Evolutionary conservation across 2,888 invertebrate species (phyloP), one percentile per base, ranked within the genome.

Genomic region (Nymphalis urticae): DNA sequence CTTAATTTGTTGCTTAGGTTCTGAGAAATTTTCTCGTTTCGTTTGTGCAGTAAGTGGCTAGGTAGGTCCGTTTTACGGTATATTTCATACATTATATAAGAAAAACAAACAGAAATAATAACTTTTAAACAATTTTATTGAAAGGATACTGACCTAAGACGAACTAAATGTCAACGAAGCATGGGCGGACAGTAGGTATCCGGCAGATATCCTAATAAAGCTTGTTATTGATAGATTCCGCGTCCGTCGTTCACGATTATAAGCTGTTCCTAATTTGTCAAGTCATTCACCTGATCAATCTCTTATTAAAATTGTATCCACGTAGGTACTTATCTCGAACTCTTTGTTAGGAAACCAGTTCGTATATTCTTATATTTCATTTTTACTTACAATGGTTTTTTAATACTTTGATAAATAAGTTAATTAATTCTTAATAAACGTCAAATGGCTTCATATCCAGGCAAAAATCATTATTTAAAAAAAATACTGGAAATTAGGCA

Each of bases 231-330:
- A 73, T 69, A 66, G 69, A 70, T 69, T 62, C 68, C 67, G 74
- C 74, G 81, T 77, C 82, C 80, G 79, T 80, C 81, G 69, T 72
- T 62, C 61, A 81, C 77, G 74, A 79, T 75, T 77, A 75, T 78
- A 76, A 78, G 79, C 79, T 77, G 79, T 79, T 83, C 82, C 81
- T 81, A 82, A 83, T 83, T 77, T 73, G 80, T 70, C 67, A 79
- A 82, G 86, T 84, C 88, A 83, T 88, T 88, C 84, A 89, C 84
- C 87, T 73, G 61, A 10, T 61, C 42, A 51, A 58, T 66, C 70
- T 72, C 65, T 69, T 64, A 70, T 74, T 72, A 70, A 68, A 53
- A 70, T 60, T 62, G n/a, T 42, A 36, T 32, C 61, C 69, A 64
- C 58, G 68, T 69, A 68, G 56, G 32, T 36, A 42, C 63, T 51